Conservation (phyloP, 2,888 invertebrate species). For the Drosophila emarginata region DNA sequence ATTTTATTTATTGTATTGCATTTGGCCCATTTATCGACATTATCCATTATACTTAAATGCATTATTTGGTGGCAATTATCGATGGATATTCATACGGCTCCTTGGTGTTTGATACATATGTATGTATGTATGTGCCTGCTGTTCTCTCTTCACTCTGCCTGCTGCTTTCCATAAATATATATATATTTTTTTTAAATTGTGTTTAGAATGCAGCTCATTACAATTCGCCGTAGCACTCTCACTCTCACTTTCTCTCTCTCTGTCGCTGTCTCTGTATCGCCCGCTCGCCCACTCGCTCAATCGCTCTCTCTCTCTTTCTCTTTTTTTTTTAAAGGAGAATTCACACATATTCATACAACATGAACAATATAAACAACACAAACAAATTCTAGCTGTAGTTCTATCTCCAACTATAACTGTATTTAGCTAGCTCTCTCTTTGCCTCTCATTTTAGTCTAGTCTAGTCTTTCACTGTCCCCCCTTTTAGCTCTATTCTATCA, state of each 20-base stretch:
- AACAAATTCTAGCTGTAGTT: constrained; percentile 13
- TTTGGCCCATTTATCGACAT: constrained; percentile 47
- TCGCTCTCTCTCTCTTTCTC: constrained; percentile 16
- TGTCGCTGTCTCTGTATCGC: constrained; percentile 18
- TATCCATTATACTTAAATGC: constrained; percentile 33
- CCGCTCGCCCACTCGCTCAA: constrained; percentile 27
- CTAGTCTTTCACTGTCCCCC: constrained; percentile 30
- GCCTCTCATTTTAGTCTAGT: constrained; percentile 32
- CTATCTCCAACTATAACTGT: constrained; percentile 22
- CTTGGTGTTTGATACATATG: constrained; percentile 80
- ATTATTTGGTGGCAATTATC: constrained; percentile 23
- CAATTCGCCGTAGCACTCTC: constrained; percentile 26
- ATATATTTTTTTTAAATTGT: constrained; percentile 19
- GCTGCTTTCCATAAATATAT: constrained; percentile 31
- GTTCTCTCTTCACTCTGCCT: constrained; percentile 23
- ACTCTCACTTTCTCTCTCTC: constrained; percentile 11
- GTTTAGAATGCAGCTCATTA: constrained; percentile 40
- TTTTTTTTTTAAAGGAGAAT: constrained; percentile 11
- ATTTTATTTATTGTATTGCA: constrained; percentile 35
- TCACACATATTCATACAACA: constrained; percentile 37
- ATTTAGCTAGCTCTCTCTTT: constrained; percentile 33
- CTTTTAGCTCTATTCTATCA: constrained; percentile 24
- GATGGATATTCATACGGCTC: constrained; percentile 53
- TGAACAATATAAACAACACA: constrained; percentile 46
- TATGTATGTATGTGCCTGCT: constrained; percentile 39